phyloP scores from a whole-genome alignment of 2,888 invertebrate genomes.

The Drosophila prolongata region DNA sequence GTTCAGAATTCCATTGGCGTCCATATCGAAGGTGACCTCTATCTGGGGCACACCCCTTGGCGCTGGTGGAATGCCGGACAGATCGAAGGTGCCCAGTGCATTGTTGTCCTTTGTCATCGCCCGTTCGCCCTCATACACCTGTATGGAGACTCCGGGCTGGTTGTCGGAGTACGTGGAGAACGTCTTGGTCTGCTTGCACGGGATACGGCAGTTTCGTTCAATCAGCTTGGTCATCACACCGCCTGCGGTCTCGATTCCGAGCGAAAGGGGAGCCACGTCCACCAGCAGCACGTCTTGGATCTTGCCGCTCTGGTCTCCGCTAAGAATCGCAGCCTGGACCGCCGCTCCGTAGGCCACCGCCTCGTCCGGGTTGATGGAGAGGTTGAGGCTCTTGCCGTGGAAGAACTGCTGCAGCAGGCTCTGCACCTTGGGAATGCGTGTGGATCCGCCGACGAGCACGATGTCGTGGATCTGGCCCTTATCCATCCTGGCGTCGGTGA shows the following conservation, averaged over 20 bases:
- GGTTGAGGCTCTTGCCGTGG: conserved; percentile 89
- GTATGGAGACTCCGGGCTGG: conserved; percentile 90
- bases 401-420: conserved; percentile 90
- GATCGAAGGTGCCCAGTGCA: conserved; percentile 96
- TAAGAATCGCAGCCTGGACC: conserved; percentile 89
- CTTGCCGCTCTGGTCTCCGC: conserved; percentile 88
- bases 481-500: conserved; percentile 91
- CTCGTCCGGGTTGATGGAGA: conserved; percentile 92
- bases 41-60: conserved; percentile 94
- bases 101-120: conserved; percentile 98
- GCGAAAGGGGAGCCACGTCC: conserved; percentile 88
- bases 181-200: conserved; percentile 89
- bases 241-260: conserved; percentile 91
- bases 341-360: conserved; percentile 92
- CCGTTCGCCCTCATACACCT: conserved; percentile 91
- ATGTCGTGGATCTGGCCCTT: conserved; percentile 91
- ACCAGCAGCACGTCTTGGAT: conserved; percentile 90
- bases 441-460: conserved; percentile 92
- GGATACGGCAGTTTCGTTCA: conserved; percentile 89
- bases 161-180: conserved; percentile 93
- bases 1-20: conserved; percentile 97
- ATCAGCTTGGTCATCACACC: conserved; percentile 92
- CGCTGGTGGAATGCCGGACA: conserved; percentile 95
- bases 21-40: conserved; percentile 92
- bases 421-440: conserved; percentile 92